Percentiles rank a stretch among this genome's conserved stretches.
These are phyloP conservation scores for Drosophila antonietae DNA, from an alignment of 2,888 invertebrate species.

Conservation along the genomic window DNA sequence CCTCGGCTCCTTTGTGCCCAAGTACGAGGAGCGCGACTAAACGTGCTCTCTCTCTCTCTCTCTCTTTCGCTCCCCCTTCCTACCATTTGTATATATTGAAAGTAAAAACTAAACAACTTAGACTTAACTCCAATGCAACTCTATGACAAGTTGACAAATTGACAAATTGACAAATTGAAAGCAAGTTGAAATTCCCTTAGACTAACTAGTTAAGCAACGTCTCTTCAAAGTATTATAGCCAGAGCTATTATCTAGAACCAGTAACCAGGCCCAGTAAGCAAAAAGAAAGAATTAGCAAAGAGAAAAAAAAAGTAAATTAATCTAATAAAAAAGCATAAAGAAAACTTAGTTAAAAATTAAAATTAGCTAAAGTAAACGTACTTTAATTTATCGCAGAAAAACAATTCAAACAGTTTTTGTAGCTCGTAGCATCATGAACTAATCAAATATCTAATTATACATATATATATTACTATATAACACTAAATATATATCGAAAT, in stretches of 20 bases:
- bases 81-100: slow-evolving; percentile 35
- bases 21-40: slow-evolving; percentile 84
- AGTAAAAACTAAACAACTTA: slow-evolving; percentile 6
- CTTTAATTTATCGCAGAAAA: slow-evolving; percentile 41
- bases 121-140: slow-evolving; percentile 38
- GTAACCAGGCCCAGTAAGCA: slow-evolving; percentile 42
- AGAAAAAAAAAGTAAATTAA: background rate
- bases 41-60: background rate
- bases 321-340: background rate
- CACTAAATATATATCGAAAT: slow-evolving; percentile 6
- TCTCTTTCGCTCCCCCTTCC: background rate
- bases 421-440: slow-evolving; percentile 37
- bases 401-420: slow-evolving; percentile 12
- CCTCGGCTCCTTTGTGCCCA: slow-evolving; percentile 83
- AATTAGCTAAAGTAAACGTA: slow-evolving; percentile 43
- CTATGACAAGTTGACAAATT: slow-evolving; percentile 49
- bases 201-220: slow-evolving; percentile 44
- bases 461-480: slow-evolving; percentile 11
- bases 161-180: background rate
- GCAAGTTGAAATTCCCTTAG: slow-evolving; percentile 25
- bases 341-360: slow-evolving; percentile 37
- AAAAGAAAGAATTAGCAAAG: slow-evolving; percentile 37
- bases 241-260: slow-evolving; percentile 37
- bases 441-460: slow-evolving; percentile 19
- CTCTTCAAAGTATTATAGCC: slow-evolving; percentile 60